phyloP scores from a whole-genome alignment of 2,888 invertebrate genomes.

The Emmelina monodactyla region DNA sequence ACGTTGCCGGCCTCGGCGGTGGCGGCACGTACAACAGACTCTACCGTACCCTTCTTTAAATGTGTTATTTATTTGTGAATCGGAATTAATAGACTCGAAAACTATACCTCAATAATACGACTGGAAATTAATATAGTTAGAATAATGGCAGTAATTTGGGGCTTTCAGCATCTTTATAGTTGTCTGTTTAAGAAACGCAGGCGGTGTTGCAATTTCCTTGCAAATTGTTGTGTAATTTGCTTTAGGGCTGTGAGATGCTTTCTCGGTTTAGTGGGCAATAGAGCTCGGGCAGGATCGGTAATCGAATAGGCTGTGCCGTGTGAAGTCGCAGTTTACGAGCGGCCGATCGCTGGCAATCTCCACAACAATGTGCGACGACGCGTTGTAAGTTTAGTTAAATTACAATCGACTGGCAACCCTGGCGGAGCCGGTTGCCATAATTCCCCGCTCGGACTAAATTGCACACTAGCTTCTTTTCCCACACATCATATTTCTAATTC shows the following conservation, averaged over 20 bases:
- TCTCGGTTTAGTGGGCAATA: too few species aligned
- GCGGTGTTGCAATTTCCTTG: constrained; percentile 29
- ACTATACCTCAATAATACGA: constrained; percentile 59
- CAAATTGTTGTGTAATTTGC: constrained; percentile 28
- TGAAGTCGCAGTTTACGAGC: neutral
- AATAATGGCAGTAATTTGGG: constrained; percentile 50
- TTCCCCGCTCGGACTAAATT: constrained; percentile 52
- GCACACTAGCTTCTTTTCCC: constrained; percentile 44
- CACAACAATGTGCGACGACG: neutral
- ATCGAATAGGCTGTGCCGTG: too few species aligned
- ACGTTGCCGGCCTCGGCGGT: constrained; percentile 32
- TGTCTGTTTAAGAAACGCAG: constrained; percentile 5
- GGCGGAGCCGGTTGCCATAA: constrained; percentile 45
- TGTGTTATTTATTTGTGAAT: constrained; percentile 62
- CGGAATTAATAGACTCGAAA: constrained; percentile 52
- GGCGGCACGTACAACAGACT: constrained; percentile 41
- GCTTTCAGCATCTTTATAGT: neutral
- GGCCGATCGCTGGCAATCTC: neutral
- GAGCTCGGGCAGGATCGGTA: too few species aligned
- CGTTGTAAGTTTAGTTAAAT: constrained; percentile 2
- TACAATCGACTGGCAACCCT: constrained; percentile 26
- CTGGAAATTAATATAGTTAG: constrained; percentile 60
- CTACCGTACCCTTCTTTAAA: constrained; percentile 47
- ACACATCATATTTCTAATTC: constrained; percentile 58
- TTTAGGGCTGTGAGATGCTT: constrained; percentile 18